Evolutionary conservation across 2,888 invertebrate species (phyloP).

Genomic region (Xanthia togata): DNA sequence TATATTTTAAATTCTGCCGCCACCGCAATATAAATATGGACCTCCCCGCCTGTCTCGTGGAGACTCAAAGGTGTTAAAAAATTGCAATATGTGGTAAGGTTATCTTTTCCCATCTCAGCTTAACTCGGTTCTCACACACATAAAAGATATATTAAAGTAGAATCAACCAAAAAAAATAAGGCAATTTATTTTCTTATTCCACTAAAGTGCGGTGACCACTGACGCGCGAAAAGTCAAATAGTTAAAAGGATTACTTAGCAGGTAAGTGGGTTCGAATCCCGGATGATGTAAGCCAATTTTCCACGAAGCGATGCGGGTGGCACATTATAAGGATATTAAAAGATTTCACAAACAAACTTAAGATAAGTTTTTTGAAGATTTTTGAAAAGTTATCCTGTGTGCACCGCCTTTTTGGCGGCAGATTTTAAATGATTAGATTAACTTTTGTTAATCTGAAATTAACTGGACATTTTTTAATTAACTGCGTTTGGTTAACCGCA

Average conservation of each 20-base stretch:
- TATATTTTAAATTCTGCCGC: background rate
- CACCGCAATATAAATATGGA: background rate
- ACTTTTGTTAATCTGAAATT: slow-evolving; percentile 19
- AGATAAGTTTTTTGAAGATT: slow-evolving; percentile 58
- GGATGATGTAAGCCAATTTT: slow-evolving; percentile 74
- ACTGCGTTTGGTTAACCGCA: background rate
- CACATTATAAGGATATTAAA: slow-evolving; percentile 69
- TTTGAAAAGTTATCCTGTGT: slow-evolving; percentile 7
- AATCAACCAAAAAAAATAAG: slow-evolving; percentile 38
- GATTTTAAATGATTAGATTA: slow-evolving; percentile 41
- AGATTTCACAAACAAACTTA: slow-evolving; percentile 64
- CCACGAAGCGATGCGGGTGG: slow-evolving; percentile 83
- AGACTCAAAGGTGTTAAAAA: slow-evolving; percentile 6
- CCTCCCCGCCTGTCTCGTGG: background rate
- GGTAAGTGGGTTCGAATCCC: slow-evolving; percentile 79
- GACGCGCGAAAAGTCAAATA: slow-evolving; percentile 77
- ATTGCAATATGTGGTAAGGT: background rate
- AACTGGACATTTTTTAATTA: slow-evolving; percentile 28
- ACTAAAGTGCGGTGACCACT: slow-evolving; percentile 68
- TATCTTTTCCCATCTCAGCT: slow-evolving; percentile 31
- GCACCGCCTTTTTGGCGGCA: slow-evolving; percentile 44
- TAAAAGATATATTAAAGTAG: slow-evolving; percentile 39
- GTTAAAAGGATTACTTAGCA: slow-evolving; percentile 79
- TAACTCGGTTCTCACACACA: slow-evolving; percentile 46
- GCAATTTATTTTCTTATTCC: slow-evolving; percentile 52